These are phyloP conservation scores for Dendrocincla tyrannina DNA, from an alignment of 2,797 vertebrate species.

Conservation along the genomic window DNA sequence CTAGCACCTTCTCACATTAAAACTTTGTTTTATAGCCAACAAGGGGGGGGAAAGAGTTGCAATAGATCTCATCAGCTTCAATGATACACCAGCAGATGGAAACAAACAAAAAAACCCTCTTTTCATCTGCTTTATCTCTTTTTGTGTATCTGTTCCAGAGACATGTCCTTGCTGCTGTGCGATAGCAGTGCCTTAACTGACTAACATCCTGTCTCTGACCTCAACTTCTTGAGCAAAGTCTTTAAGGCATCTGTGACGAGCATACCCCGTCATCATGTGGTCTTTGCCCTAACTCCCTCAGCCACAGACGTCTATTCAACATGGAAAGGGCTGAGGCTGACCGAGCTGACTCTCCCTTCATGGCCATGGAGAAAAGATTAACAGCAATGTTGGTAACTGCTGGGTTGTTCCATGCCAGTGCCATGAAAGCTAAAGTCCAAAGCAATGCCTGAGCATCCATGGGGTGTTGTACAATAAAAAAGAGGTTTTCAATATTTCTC, in stretches of 20 bases:
- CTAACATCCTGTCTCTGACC: constrained; percentile 56
- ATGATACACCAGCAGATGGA: background rate
- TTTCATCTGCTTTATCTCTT: background rate
- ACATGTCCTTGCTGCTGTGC: background rate
- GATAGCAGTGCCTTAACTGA: constrained; percentile 20
- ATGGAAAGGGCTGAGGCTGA: background rate
- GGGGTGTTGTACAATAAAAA: background rate
- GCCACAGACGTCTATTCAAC: constrained; percentile 9
- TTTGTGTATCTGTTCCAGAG: background rate
- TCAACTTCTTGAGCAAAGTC: constrained; percentile 34
- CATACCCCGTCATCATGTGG: constrained; percentile 42
- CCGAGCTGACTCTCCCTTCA: background rate
- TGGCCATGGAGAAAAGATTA: background rate
- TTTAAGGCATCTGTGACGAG: constrained; percentile 43
- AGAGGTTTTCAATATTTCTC: background rate
- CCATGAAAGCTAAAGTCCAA: background rate
- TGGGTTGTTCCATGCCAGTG: background rate
- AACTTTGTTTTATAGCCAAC: background rate
- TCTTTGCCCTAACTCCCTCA: constrained; percentile 18
- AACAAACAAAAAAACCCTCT: background rate
- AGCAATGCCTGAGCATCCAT: background rate
- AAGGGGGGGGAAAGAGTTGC: background rate
- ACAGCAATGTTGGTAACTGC: background rate
- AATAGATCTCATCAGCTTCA: background rate
- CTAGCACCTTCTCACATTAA: background rate